A percentile compares a stretch with the other conserved stretches of the same genome.
phyloP scores from a whole-genome alignment of 2,797 vertebrate species.

The Epinephelus coioides region DNA sequence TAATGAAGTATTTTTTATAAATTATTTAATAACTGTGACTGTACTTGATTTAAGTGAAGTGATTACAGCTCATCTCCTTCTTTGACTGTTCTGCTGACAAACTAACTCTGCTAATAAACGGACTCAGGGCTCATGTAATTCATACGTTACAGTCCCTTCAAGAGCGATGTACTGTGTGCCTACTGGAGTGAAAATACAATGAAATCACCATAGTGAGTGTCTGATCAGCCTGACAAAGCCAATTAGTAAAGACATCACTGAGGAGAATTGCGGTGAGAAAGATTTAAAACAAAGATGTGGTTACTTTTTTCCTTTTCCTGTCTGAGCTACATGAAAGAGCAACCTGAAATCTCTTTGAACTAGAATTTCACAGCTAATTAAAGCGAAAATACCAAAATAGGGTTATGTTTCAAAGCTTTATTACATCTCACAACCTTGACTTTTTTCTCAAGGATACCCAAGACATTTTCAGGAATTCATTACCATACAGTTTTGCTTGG shows the following conservation, averaged over 20 bases:
- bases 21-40: background rate
- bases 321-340: slow-evolving; percentile 1
- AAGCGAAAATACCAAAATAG: slow-evolving; percentile 8
- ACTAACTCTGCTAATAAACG: background rate
- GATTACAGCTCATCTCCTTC: background rate
- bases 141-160: background rate
- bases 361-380: slow-evolving; percentile 36
- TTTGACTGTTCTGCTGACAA: background rate
- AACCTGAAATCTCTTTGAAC: slow-evolving; percentile 1
- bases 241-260: slow-evolving; percentile 27
- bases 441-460: slow-evolving; percentile 33
- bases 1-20: background rate
- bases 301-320: background rate
- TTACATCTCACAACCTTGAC: background rate
- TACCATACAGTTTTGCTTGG: slow-evolving; percentile 10
- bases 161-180: background rate
- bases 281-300: background rate
- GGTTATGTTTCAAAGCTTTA: slow-evolving; percentile 11
- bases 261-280: slow-evolving; percentile 12
- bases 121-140: background rate
- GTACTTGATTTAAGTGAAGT: background rate
- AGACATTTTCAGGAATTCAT: slow-evolving; percentile 10
- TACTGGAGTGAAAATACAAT: background rate
- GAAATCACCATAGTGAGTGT: background rate
- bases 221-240: slow-evolving; percentile 26